These are phyloP conservation scores for Parnassius mnemosyne DNA, from an alignment of 2,888 invertebrate species.

Conservation along the genomic window DNA sequence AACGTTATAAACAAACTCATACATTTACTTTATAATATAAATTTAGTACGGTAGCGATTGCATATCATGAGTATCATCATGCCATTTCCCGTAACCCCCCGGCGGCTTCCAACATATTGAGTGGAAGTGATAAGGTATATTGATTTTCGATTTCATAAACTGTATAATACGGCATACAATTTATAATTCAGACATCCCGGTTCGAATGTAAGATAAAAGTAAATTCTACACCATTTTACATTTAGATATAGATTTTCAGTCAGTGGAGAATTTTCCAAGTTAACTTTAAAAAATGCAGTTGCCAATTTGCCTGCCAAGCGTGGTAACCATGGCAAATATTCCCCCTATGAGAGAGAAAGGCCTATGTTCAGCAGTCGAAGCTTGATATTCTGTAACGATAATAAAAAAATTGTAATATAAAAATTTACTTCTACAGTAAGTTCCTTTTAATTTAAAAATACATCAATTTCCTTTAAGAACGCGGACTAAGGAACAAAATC, in stretches of 20 bases:
- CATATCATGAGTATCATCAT: background rate
- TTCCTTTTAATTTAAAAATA: background rate
- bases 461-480: background rate
- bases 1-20: no score
- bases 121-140: conserved; percentile 13
- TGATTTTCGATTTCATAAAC: conserved; percentile 9
- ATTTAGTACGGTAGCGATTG: no score
- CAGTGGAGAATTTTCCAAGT: background rate
- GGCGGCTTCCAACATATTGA: conserved; percentile 6
- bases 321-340: no score
- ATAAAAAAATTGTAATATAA: background rate
- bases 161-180: conserved; percentile 3
- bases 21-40: no score
- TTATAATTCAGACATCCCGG: no score
- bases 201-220: no score
- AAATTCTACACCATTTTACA: no score
- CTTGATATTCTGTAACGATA: background rate
- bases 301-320: no score
- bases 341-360: no score
- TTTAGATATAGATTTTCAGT: background rate
- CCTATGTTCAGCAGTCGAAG: no score
- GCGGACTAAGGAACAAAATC: no score
- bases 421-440: background rate
- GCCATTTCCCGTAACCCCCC: background rate
- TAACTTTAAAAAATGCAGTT: background rate